Percentiles rank a stretch among this genome's conserved stretches.
phyloP scores from a whole-genome alignment of 2,888 invertebrate species.

The Phalangium opilio region DNA sequence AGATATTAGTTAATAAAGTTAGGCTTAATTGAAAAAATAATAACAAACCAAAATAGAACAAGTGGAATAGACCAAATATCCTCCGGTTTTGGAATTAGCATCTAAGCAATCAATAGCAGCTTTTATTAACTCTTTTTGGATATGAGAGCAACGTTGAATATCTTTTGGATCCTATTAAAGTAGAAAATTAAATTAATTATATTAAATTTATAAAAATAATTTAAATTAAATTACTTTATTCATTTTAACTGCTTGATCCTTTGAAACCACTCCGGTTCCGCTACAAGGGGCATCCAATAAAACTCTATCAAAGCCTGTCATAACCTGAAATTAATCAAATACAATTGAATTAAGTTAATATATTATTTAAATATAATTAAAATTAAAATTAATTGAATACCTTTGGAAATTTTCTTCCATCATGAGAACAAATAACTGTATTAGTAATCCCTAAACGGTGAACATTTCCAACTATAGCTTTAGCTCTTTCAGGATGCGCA shows the following conservation, averaged over 20 bases:
- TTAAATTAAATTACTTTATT: conserved; percentile 41
- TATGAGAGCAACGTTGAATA: conserved; percentile 73
- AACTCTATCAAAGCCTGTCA: conserved; percentile 87
- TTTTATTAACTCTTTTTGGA: conserved; percentile 79
- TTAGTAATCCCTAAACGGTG: conserved; percentile 92
- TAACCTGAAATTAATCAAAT: conserved; percentile 38
- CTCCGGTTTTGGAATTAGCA: conserved; percentile 79
- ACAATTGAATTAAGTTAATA: too few relatives aligned
- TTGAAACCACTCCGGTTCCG: conserved; percentile 93
- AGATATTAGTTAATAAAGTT: not conserved
- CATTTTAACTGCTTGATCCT: conserved; percentile 91
- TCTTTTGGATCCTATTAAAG: conserved; percentile 52
- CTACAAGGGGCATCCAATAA: conserved; percentile 95
- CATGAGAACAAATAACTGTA: conserved; percentile 70
- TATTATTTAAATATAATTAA: too few relatives aligned
- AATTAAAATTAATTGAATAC: conserved; percentile 28
- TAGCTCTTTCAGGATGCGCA: conserved; percentile 59
- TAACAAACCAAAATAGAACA: conserved; percentile 68
- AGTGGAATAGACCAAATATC: conserved; percentile 94
- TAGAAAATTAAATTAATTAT: too few relatives aligned
- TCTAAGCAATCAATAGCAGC: conserved; percentile 94
- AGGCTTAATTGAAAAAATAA: not conserved
- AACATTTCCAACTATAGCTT: conserved; percentile 83
- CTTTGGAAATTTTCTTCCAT: conserved; percentile 67
- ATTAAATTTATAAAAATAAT: not conserved